Base-by-base conservation (phyloP, 2,113 vertebrate species). In the Prinia subflava region DNA sequence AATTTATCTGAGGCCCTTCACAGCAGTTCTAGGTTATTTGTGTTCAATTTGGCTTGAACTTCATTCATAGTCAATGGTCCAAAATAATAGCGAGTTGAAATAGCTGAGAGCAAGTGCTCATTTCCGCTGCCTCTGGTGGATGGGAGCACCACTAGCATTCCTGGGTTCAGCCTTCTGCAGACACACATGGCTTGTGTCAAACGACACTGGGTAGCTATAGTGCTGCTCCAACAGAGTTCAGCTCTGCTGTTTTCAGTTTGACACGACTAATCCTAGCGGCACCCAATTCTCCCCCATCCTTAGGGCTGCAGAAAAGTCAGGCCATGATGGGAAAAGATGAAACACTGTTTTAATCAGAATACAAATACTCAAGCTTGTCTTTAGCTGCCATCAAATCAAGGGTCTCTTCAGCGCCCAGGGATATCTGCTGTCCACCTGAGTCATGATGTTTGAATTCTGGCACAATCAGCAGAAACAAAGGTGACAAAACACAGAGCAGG, bases 11-110 rank as follows among this genome's bases (percentile, higher is more conserved):
- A 86, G 89, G 83, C 71, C 56, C 82, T 91, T 60, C 70, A 69
- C 35, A 17, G 15, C 55, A 70, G 19, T 68, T 95, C 68, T 46
- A 73, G 67, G 87, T 88, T 87, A 95, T 56, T 80, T 50, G 75
- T 83, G 82, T 55, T 85, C 93, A 90, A 68, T 95, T 90, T 86
- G 28, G 59, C 82, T 92, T 77, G 47, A 92, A 88, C 42, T 85
- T 90, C 71, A 70, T 93, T 88, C 85, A 46, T 19, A 86, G 71
- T 44, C 64, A 95, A 87, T 81, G 79, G 90, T 77, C 87, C 93
- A 94, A 92, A 96, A 67, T 95, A 93, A 94, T 24, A 75, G 82
- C 55, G 59, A 86, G 44, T 35, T 62, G 67, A 93, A 95, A 88
- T 41, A 86, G 71, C 67, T 77, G 52, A 74, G 30, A 91, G 50